Evolutionary conservation across 2,888 invertebrate genomes (phyloP).

Genomic region (Epirrhoe tristata): DNA sequence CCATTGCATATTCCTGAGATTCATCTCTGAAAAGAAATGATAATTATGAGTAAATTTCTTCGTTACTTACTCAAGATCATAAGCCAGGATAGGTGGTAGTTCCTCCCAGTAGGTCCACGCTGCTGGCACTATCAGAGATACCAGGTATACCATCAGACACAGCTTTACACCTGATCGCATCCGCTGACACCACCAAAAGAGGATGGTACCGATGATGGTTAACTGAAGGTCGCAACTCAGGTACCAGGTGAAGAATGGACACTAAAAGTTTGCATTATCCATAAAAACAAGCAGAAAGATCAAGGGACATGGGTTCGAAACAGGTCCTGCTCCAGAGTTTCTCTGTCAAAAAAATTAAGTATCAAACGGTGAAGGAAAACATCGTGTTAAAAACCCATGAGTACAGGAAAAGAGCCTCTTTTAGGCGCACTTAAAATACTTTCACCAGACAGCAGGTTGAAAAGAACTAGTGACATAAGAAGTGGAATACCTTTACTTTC

Average conservation of each 20-base stretch:
- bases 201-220: slow-evolving; percentile 38
- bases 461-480: too few species aligned
- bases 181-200: slow-evolving; percentile 42
- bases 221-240: slow-evolving; percentile 47
- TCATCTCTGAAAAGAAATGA: background rate
- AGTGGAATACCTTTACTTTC: too few species aligned
- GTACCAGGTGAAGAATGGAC: slow-evolving; percentile 46
- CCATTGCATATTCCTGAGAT: too few species aligned
- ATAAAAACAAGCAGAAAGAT: too few species aligned
- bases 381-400: too few species aligned
- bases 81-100: slow-evolving; percentile 34
- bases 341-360: too few species aligned
- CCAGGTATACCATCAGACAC: slow-evolving; percentile 9
- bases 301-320: too few species aligned
- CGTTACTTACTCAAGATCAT: slow-evolving; percentile 41
- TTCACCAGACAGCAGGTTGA: too few species aligned
- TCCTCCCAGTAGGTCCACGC: slow-evolving; percentile 42
- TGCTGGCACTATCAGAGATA: slow-evolving; percentile 45
- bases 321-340: too few species aligned
- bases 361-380: too few species aligned
- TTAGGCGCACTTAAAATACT: too few species aligned
- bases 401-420: too few species aligned
- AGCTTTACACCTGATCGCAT: slow-evolving; percentile 16
- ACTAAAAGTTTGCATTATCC: slow-evolving; percentile 35
- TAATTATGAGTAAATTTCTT: background rate